Evolutionary conservation across 2,888 invertebrate genomes (phyloP), one percentile per base, ranked within the genome.

Genomic region (Prosapia bicincta): DNA sequence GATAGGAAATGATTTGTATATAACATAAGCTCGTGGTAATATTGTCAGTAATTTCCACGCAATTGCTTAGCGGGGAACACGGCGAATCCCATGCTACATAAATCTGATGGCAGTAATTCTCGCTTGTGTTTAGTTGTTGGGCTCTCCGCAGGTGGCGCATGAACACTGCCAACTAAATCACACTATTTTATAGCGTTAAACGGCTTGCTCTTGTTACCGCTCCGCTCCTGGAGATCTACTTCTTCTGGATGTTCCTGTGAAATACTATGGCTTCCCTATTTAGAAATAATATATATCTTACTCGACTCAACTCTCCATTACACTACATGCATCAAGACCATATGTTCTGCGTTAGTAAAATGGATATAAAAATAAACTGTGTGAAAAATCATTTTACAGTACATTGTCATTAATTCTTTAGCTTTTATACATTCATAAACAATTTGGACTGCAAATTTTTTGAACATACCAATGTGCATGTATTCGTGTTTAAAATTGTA

Each of bases 41-140:
- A 54, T 54, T 54, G 54, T 54, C 54, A 54, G 54, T 54, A 54
- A 54, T 54, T 54, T 54, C 54, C 54, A 54, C 54, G 54, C 54
- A 54, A 54, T 54, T 20, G 54, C 54, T 54, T n/a, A 20, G 3
- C n/a, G 13, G 54, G 54, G 38, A 38, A 38, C n/a, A 54, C 20
- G 20, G 54, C 54, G 54, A 54, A 54, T 54, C 54, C 54, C n/a
- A n/a, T n/a, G 54, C 13, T 20, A 54, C 54, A 54, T 54, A 54
- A 54, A 54, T 54, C 54, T 20, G 54, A 20, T 54, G 3, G 54
- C 54, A 6, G 54, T 54, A 54, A 54, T 54, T 54, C 54, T 54
- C 54, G 54, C 54, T 54, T 54, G 54, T 54, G 54, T 54, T 54
- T 20, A 54, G 54, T 54, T 54, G 54, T 54, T 54, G 54, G 54